Conservation (phyloP, 1,140 invertebrate genomes). For the Drosophila prosaltans region DNA sequence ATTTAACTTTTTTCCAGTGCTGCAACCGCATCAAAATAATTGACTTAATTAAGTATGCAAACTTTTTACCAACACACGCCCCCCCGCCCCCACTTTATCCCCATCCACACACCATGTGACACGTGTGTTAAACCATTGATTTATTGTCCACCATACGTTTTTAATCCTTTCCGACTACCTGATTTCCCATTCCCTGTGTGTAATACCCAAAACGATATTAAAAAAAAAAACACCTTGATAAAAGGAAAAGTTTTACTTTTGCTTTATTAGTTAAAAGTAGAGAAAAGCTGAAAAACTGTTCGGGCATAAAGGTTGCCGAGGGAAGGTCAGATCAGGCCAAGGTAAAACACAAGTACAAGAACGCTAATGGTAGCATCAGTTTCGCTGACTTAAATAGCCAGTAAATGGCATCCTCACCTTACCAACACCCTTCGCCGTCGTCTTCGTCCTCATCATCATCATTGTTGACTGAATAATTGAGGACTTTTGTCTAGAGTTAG, state of each 20-base stretch:
- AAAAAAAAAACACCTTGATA: constrained; percentile 46
- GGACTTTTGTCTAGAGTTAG: constrained; percentile 6
- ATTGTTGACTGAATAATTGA: constrained; percentile 36
- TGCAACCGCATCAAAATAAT: constrained; percentile 71
- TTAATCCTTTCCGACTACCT: constrained; percentile 55
- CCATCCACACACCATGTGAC: background rate
- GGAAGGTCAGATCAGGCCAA: constrained; percentile 44
- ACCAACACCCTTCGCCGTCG: background rate
- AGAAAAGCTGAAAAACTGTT: constrained; percentile 41
- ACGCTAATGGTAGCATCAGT: constrained; percentile 24
- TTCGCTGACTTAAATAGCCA: constrained; percentile 27
- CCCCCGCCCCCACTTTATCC: too few species aligned
- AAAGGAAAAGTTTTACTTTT: constrained; percentile 59
- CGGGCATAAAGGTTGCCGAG: constrained; percentile 34
- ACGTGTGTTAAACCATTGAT: constrained; percentile 56
- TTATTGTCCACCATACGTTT: constrained; percentile 62
- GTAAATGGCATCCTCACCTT: constrained; percentile 24
- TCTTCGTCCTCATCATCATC: background rate
- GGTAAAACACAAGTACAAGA: constrained; percentile 21
- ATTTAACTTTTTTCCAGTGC: constrained; percentile 56
- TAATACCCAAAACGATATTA: constrained; percentile 23
- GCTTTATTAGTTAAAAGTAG: constrained; percentile 69
- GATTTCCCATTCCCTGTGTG: constrained; percentile 16
- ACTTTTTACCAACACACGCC: background rate
- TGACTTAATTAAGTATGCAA: constrained; percentile 72